These are phyloP conservation scores for Hyperoplus immaculatus DNA, from an alignment of 2,797 vertebrate species.

Conservation along the genomic window DNA sequence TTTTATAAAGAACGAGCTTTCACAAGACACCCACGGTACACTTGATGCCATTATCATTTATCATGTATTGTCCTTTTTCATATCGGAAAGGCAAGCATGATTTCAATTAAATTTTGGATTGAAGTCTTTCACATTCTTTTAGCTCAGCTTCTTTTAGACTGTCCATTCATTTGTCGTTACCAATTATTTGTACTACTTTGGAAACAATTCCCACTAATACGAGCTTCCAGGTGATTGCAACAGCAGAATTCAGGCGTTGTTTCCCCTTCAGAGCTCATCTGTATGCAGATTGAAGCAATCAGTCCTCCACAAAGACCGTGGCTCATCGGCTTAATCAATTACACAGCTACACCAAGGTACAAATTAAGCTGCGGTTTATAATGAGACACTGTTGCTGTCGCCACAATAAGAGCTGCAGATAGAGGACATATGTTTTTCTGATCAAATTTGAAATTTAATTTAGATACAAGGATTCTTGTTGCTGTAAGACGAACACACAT, in stretches of 20 bases:
- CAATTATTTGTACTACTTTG: conserved; percentile 54
- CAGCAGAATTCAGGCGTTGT: conserved; percentile 18
- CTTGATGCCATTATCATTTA: neutral
- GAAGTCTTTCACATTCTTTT: conserved; percentile 21
- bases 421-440: neutral
- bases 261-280: conserved; percentile 53
- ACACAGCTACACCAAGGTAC: conserved; percentile 40
- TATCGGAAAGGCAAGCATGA: neutral
- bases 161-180: conserved; percentile 37
- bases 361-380: conserved; percentile 50
- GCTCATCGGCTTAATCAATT: conserved; percentile 52
- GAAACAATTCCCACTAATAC: conserved; percentile 27
- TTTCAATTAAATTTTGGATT: conserved; percentile 21
- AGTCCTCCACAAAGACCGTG: conserved; percentile 29
- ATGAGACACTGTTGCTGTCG: conserved; percentile 9
- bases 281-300: conserved; percentile 66
- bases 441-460: too few species aligned
- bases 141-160: conserved; percentile 16
- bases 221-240: conserved; percentile 32
- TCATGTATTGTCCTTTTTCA: neutral
- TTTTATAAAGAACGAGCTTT: neutral
- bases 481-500: conserved; percentile 14
- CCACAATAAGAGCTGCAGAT: conserved; percentile 6
- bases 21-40: neutral
- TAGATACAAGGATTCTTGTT: neutral